Base-by-base conservation (phyloP, 1,140 invertebrate genomes). In the Agraylea sexmaculata region DNA sequence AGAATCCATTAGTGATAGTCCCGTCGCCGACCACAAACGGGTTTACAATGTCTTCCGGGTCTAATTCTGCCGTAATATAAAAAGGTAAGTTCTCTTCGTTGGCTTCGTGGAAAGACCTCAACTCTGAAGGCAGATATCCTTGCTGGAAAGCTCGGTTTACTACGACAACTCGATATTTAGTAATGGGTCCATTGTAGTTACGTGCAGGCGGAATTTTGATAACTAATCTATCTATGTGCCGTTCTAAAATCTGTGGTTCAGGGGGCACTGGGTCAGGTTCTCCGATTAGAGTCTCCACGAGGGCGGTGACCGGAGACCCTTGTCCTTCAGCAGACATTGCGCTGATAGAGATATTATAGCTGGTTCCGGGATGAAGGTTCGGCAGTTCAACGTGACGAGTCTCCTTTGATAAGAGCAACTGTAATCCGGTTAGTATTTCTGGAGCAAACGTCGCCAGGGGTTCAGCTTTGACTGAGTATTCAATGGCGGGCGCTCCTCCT, bases 51-150 rank as follows among this genome's bases (percentile, higher is more conserved):
- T 60, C 66, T 45, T 73, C 53, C 49, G 67, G 68, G 31, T 71
- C 66, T 39, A 91, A 64, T 58, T 87, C 78, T 1, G 78, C 87
- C 13, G 86, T 74, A 20, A 89, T 76, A 50, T 91, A 91, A 56
- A 84, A 89, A 11, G 74, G 73, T 4, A 78, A 52, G 10, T 71
- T 76, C 46, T 73, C 68, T 45, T 63, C 65, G 37, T 56, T 58
- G 2, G 76, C 74, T 53, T 70, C 66, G 50, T 68, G 51, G 57
- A 74, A 81, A 50, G 74, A 69, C 15, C 65, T 58, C 1, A 77
- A 55, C 50, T 62, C 65, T 11, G 74, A 69, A 12, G 69, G 56
- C 27, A 75, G 65, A 42, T 80, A 77, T 2, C 67, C 62, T 50
- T 71, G 70, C 40, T 69, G 68, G 34, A 70, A 63, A 17, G 71